These are phyloP conservation scores for Sceloporus undulatus DNA, from an alignment of 2,113 vertebrate genomes.

Conservation along the genomic window DNA sequence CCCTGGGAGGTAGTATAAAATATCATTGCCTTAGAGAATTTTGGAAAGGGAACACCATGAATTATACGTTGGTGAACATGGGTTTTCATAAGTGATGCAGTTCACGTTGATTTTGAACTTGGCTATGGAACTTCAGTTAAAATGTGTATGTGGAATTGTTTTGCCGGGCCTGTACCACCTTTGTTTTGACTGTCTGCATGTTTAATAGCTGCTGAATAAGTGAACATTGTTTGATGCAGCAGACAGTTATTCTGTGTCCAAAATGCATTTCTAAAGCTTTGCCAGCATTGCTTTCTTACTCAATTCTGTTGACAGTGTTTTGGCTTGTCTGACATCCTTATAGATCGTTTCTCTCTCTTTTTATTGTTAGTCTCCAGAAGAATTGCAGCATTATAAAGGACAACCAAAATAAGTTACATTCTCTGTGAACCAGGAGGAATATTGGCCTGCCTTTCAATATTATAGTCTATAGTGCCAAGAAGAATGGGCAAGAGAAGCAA, in stretches of 20 bases:
- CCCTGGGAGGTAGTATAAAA: neutral
- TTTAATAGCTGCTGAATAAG: constrained; percentile 20
- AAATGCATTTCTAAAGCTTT: constrained; percentile 15
- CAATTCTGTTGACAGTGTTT: constrained; percentile 1
- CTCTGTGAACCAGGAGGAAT: neutral
- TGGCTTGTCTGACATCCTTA: constrained; percentile 21
- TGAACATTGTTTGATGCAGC: constrained; percentile 2
- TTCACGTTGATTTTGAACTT: neutral
- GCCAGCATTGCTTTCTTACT: neutral
- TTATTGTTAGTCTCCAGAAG: constrained; percentile 16
- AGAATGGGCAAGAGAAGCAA: neutral
- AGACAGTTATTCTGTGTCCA: constrained; percentile 15
- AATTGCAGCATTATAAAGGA: neutral
- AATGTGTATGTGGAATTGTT: neutral
- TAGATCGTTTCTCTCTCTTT: constrained; percentile 5
- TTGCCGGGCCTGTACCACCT: neutral
- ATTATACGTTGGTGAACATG: neutral
- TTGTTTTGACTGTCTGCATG: constrained; percentile 12
- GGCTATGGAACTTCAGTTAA: neutral
- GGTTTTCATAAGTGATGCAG: constrained; percentile 10
- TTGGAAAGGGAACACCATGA: neutral
- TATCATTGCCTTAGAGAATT: neutral
- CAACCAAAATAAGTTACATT: neutral
- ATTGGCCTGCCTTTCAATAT: constrained; percentile 7
- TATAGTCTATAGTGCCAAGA: neutral